These are phyloP conservation scores for Bilobella aurantiaca DNA, from an alignment of 1,140 invertebrate species.

Conservation along the genomic window DNA sequence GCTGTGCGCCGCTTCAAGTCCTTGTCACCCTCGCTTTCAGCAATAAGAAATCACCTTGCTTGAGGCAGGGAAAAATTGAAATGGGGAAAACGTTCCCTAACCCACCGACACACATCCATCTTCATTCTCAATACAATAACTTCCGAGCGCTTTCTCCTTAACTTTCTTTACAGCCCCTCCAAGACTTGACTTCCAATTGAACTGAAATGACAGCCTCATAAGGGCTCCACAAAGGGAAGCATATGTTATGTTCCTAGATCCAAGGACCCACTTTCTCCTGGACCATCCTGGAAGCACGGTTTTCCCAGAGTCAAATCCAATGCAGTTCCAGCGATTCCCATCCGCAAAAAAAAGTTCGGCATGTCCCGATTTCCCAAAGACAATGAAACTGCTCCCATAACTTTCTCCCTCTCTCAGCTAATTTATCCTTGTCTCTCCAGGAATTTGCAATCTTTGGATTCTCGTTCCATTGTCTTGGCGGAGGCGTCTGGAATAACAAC, in stretches of 20 bases:
- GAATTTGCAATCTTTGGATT: not conserved
- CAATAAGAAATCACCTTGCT: not conserved
- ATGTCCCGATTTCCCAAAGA: not conserved
- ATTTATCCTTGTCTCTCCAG: constrained; percentile 5
- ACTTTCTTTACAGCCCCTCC: not conserved
- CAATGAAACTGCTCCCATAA: not conserved
- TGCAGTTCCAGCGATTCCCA: not conserved
- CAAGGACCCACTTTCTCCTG: too few relatives aligned
- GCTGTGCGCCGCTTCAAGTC: not conserved
- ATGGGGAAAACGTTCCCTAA: constrained; percentile 25
- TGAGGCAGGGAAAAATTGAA: constrained; percentile 16
- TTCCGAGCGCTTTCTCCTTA: constrained; percentile 5
- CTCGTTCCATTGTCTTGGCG: too few relatives aligned
- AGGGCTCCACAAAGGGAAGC: not conserved
- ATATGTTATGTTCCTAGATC: constrained; percentile 1
- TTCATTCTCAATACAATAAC: constrained; percentile 6
- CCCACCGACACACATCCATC: constrained; percentile 24
- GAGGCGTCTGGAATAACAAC: too few relatives aligned
- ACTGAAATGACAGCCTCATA: not conserved
- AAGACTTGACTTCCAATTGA: constrained; percentile 6
- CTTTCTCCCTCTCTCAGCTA: not conserved
- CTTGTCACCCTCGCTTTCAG: not conserved
- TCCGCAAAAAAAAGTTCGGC: not conserved
- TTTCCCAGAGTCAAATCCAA: not conserved
- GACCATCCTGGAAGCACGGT: too few relatives aligned